A percentile compares a stretch with the other conserved stretches of the same genome.
Evolutionary conservation across 2,113 vertebrate genomes (phyloP).

Genomic region (Oryctolagus cuniculus): mOryCun1.1 NC_091435.1:96622501-96623000

Average conservation of each 20-base stretch:
- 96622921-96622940: not conserved
- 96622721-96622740: not conserved
- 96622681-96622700: not conserved
- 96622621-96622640: not conserved
- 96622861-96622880: not conserved
- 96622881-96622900: slow-evolving; percentile 15
- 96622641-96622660: too few relatives aligned
- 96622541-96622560: slow-evolving; percentile 45
- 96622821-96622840: slow-evolving; percentile 14
- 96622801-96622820: not conserved
- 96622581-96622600: not conserved
- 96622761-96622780: not conserved
- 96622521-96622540: slow-evolving; percentile 35
- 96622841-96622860: not conserved
- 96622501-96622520: slow-evolving; percentile 7
- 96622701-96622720: not conserved
- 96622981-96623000: not conserved
- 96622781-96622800: not conserved
- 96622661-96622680: too few relatives aligned
- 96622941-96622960: not conserved
- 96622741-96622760: not conserved
- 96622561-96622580: not conserved
- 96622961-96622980: too few relatives aligned
- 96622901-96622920: not conserved
- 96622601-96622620: slow-evolving; percentile 7